Evolutionary conservation across 2,113 vertebrate species (phyloP).

Genomic region (Bostrychus sinensis): DNA sequence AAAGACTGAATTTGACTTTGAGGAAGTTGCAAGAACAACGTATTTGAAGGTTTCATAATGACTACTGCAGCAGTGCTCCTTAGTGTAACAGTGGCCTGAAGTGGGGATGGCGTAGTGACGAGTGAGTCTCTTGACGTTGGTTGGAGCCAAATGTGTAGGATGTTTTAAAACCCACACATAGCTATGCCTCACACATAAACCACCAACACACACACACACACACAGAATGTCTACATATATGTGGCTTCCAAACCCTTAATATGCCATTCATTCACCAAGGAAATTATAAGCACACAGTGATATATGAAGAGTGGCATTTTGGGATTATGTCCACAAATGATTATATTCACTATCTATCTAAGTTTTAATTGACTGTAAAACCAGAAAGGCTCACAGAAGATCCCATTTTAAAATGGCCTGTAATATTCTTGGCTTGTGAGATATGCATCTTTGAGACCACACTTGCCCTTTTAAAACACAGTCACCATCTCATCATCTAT

Average conservation of each 20-base stretch:
- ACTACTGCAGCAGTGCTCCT: background rate
- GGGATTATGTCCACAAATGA: background rate
- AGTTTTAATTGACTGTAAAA: background rate
- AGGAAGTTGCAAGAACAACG: background rate
- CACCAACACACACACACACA: background rate
- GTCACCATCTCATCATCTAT: conserved; percentile 8
- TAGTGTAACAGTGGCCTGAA: background rate
- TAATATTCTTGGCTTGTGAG: conserved; percentile 7
- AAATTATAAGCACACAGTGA: background rate
- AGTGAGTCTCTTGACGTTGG: conserved; percentile 3
- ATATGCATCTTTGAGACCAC: background rate
- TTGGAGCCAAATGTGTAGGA: background rate
- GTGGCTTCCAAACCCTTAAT: background rate
- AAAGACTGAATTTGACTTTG: background rate
- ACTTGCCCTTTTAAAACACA: background rate
- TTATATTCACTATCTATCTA: background rate
- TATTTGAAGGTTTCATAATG: background rate
- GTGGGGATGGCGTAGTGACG: background rate
- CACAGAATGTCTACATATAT: background rate
- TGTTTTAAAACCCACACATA: conserved; percentile 8
- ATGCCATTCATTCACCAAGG: background rate
- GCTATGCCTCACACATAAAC: background rate
- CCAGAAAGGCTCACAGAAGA: background rate
- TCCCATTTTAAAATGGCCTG: background rate
- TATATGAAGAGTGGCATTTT: background rate